Evolutionary conservation across 2,888 invertebrate genomes (phyloP).

Genomic region (Gymnocheta viridis): DNA sequence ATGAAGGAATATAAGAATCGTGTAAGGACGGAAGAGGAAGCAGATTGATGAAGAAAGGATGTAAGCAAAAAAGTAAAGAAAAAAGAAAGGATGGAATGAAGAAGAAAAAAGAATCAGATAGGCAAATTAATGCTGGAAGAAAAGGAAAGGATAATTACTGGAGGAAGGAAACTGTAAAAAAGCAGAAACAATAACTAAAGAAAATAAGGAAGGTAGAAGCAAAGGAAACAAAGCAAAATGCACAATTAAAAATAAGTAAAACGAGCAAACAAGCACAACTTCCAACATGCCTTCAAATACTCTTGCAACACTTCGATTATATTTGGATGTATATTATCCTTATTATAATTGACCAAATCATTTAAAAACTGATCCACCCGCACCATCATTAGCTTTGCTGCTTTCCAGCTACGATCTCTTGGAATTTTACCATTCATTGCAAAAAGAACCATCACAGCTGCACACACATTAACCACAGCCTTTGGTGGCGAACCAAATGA

Average conservation of each 20-base stretch:
- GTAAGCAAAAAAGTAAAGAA: background rate
- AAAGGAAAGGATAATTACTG: background rate
- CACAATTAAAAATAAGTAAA: background rate
- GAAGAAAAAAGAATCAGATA: background rate
- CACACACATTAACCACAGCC: slow-evolving; percentile 93
- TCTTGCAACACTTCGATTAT: slow-evolving; percentile 89
- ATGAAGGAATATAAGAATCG: background rate
- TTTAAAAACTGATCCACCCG: slow-evolving; percentile 94
- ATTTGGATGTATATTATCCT: slow-evolving; percentile 95
- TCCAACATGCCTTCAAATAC: slow-evolving; percentile 77
- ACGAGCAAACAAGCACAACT: background rate
- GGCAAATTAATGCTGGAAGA: background rate
- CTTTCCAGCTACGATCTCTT: slow-evolving; percentile 96
- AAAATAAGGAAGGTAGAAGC: background rate
- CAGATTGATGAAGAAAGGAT: background rate
- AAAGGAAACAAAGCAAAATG: background rate
- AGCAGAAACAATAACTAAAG: background rate
- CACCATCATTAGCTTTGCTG: slow-evolving; percentile 94
- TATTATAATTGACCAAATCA: slow-evolving; percentile 93
- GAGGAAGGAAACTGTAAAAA: background rate
- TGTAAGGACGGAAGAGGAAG: no score
- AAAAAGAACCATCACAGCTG: slow-evolving; percentile 94
- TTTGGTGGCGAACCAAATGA: slow-evolving; percentile 97
- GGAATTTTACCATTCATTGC: slow-evolving; percentile 92
- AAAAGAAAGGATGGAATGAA: background rate